Percentiles rank a stretch among this genome's conserved stretches.
These are phyloP conservation scores for Platysternon megacephalum DNA, from an alignment of 2,113 vertebrate genomes.

Conservation along the genomic window DNA sequence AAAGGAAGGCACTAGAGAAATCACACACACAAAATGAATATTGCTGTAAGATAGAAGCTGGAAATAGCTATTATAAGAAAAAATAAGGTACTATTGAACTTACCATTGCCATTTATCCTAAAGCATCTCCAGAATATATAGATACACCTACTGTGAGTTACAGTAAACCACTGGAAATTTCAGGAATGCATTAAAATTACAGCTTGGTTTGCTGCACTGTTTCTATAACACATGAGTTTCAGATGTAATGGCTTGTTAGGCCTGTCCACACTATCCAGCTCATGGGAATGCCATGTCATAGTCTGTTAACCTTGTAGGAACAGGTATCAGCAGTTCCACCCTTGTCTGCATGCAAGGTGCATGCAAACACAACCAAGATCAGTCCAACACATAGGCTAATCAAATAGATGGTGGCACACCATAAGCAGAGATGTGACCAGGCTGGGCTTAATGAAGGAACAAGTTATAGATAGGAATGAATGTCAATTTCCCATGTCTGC, in stretches of 20 bases:
- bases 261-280: too few species aligned
- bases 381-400: neutral
- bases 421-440: neutral
- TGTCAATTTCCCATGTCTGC: neutral
- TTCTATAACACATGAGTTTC: too few species aligned
- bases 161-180: neutral
- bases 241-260: too few species aligned
- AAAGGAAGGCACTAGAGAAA: neutral
- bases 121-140: neutral
- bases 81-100: accelerated
- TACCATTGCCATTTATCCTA: neutral
- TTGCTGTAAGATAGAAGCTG: neutral
- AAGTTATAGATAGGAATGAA: neutral
- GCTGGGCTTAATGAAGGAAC: neutral
- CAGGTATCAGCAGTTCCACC: too few species aligned
- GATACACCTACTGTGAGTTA: neutral
- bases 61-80: neutral
- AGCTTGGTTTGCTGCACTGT: neutral
- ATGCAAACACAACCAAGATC: neutral
- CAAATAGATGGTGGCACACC: neutral
- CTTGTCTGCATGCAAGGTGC: neutral
- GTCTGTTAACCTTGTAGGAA: too few species aligned
- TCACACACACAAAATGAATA: neutral
- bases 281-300: too few species aligned
- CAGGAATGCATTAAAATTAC: neutral